These are phyloP conservation scores for Melanaphis sacchari DNA, from an alignment of 1,140 invertebrate species.

Conservation along the genomic window DNA sequence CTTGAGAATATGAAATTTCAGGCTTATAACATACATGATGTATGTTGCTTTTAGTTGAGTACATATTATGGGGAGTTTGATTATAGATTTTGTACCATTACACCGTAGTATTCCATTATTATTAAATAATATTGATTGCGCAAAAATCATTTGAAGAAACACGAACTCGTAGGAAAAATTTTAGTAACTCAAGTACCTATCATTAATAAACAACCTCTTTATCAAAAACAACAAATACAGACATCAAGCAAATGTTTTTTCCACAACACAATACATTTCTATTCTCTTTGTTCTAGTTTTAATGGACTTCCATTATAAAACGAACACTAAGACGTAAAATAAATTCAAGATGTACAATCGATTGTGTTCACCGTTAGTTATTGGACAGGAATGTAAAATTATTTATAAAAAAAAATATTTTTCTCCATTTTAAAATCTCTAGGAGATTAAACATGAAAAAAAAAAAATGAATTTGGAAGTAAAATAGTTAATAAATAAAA, in stretches of 20 bases:
- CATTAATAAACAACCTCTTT: not conserved
- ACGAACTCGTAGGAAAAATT: not conserved
- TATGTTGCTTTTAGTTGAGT: not conserved
- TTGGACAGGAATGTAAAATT: not conserved
- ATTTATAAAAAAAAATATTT: not conserved
- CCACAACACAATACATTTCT: not conserved
- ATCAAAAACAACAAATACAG: not conserved
- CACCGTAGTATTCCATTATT: not conserved
- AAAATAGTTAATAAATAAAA: not conserved
- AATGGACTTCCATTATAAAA: not conserved
- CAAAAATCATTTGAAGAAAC: not conserved
- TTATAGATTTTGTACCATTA: not conserved
- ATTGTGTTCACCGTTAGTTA: not conserved
- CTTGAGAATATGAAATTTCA: not conserved
- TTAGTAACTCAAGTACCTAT: not conserved
- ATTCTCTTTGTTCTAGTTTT: not conserved
- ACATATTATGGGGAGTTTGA: not conserved
- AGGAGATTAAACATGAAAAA: not conserved
- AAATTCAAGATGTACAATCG: not conserved
- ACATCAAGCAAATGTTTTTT: not conserved
- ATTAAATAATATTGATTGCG: not conserved
- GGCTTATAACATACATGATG: not conserved
- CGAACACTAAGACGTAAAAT: not conserved
- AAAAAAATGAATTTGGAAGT: not conserved
- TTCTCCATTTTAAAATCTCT: not conserved